phyloP scores from a whole-genome alignment of 2,888 invertebrate genomes.

The Spisula subtruncata region DNA sequence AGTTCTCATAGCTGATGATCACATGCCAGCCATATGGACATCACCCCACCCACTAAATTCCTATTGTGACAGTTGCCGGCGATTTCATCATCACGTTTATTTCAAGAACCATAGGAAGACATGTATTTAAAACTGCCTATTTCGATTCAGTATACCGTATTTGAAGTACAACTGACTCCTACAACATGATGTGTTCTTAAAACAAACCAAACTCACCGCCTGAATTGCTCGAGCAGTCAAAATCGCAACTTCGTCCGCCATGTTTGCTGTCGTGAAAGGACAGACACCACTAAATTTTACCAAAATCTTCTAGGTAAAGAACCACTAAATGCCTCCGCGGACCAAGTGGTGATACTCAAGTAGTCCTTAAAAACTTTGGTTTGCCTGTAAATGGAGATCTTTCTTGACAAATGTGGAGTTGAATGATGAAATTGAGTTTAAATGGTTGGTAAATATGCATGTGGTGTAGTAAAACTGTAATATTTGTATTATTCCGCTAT shows the following conservation, averaged over 20 bases:
- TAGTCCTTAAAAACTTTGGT: no score
- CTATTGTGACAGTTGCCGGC: not conserved
- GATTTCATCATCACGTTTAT: conserved; percentile 35
- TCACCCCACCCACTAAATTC: conserved; percentile 49
- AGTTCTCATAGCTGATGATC: not conserved
- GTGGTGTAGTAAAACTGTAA: no score
- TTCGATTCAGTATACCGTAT: not conserved
- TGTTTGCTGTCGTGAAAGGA: conserved; percentile 41
- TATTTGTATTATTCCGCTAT: no score
- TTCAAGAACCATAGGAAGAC: not conserved
- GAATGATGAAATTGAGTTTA: no score
- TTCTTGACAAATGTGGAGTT: no score
- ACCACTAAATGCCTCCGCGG: no score
- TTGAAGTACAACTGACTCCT: not conserved
- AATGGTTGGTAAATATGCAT: no score
- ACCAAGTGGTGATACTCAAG: no score
- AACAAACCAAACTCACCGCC: conserved; percentile 62
- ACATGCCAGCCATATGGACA: not conserved
- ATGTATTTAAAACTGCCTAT: not conserved
- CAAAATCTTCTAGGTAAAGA: no score
- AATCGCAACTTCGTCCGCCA: conserved; percentile 75
- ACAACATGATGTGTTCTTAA: not conserved
- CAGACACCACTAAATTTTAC: conserved; percentile 19
- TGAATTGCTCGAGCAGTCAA: conserved; percentile 76
- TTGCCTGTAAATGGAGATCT: no score